Conservation (phyloP, 1,140 invertebrate species). For the Heliothis subflexa region DNA sequence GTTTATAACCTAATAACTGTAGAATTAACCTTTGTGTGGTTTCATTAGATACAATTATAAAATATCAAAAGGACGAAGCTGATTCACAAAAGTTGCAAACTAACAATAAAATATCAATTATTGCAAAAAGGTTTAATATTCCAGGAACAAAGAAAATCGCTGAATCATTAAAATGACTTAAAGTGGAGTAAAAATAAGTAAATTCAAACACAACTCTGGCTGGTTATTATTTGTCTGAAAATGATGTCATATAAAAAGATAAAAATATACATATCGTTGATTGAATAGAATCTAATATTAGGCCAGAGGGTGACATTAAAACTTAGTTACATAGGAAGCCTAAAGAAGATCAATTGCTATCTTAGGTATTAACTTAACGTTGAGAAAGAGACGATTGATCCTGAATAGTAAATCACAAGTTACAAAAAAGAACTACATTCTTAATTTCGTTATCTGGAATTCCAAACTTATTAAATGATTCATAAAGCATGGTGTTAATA, state of each 20-base stretch:
- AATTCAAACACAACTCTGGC: not conserved
- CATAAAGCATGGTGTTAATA: not conserved
- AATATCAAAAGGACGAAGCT: too few species aligned
- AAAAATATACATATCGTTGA: not conserved
- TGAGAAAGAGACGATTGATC: not conserved
- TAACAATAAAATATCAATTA: not conserved
- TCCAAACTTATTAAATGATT: not conserved
- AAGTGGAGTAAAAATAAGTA: slow-evolving; percentile 2
- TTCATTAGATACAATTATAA: too few species aligned
- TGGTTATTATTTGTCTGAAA: not conserved
- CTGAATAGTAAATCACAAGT: not conserved
- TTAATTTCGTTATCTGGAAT: too few species aligned
- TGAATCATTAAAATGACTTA: slow-evolving; percentile 1
- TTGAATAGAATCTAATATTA: too few species aligned
- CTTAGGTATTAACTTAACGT: too few species aligned
- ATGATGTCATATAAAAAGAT: slow-evolving; percentile 11
- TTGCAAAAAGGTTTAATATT: slow-evolving; percentile 5
- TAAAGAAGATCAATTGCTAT: too few species aligned
- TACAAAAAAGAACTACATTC: too few species aligned
- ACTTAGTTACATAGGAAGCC: too few species aligned
- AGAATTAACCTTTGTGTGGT: too few species aligned
- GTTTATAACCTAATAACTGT: too few species aligned
- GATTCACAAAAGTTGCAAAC: too few species aligned
- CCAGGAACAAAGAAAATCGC: slow-evolving; percentile 6
- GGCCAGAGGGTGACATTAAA: not conserved